Percentiles rank a stretch among this genome's conserved stretches.
phyloP scores from a whole-genome alignment of 37 sponge, comb jelly and placozoan species.

The Cladorhizidae sp. region DNA sequence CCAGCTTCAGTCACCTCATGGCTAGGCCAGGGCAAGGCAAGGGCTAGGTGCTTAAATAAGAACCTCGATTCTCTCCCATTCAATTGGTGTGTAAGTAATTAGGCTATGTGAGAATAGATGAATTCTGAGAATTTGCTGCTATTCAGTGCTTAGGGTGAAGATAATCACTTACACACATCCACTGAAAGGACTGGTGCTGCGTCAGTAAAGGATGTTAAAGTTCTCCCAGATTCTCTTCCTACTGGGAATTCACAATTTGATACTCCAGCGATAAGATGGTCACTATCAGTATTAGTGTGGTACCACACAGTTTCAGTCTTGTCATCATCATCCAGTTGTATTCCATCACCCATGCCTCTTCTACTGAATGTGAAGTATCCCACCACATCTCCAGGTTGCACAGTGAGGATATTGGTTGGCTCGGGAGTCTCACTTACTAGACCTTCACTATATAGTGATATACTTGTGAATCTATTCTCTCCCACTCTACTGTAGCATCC shows the following conservation, averaged over 20 bases:
- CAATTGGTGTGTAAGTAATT: too few species aligned
- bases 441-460: not conserved
- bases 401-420: slow-evolving; percentile 3
- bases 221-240: not conserved
- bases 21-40: too few species aligned
- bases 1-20: too few species aligned
- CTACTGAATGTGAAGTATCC: slow-evolving; percentile 9
- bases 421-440: not conserved
- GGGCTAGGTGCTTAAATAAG: too few species aligned
- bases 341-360: not conserved
- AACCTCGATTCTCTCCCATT: too few species aligned
- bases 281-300: not conserved
- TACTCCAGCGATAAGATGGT: too few species aligned
- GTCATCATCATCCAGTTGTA: not conserved
- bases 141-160: too few species aligned
- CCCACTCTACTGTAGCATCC: slow-evolving; percentile 30
- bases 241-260: not conserved
- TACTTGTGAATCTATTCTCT: slow-evolving; percentile 6
- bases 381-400: slow-evolving; percentile 45
- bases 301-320: slow-evolving; percentile 14
- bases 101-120: too few species aligned
- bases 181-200: too few species aligned
- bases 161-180: too few species aligned
- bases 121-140: too few species aligned
- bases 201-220: not conserved